These are phyloP conservation scores for Artemia sp. DNA, from an alignment of 2,888 invertebrate genomes.

Conservation along the genomic window DNA sequence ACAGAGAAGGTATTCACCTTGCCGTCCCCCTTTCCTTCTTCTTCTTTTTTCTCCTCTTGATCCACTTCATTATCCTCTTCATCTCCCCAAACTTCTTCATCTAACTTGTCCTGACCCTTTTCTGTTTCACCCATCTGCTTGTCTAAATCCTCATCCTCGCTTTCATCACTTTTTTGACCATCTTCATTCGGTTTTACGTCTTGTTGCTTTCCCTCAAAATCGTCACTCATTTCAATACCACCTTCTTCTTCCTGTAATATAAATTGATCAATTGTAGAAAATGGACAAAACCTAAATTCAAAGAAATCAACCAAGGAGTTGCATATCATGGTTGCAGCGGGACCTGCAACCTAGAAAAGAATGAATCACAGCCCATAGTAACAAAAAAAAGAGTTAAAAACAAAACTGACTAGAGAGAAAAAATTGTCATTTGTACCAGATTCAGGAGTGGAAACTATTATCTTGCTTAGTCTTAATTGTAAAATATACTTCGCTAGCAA, in stretches of 20 bases:
- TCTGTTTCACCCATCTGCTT: slow-evolving; percentile 94
- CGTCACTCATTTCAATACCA: slow-evolving; percentile 87
- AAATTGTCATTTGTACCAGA: no score
- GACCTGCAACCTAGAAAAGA: no score
- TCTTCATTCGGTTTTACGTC: slow-evolving; percentile 50
- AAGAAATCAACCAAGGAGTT: no score
- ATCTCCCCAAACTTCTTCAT: slow-evolving; percentile 39
- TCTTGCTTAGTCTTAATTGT: no score
- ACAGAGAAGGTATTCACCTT: slow-evolving; percentile 22
- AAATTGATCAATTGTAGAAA: background rate
- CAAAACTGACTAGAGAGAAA: no score
- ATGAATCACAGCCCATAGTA: no score
- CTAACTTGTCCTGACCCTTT: slow-evolving; percentile 56
- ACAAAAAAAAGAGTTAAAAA: no score
- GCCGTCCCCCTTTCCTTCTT: slow-evolving; percentile 31
- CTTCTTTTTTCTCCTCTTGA: slow-evolving; percentile 40
- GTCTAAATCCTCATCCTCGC: slow-evolving; percentile 48
- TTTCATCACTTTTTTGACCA: slow-evolving; percentile 43
- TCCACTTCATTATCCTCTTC: slow-evolving; percentile 61
- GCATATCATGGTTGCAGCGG: no score
- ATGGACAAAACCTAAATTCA: no score
- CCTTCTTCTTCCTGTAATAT: slow-evolving; percentile 54
- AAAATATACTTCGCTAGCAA: no score
- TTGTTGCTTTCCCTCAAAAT: slow-evolving; percentile 75
- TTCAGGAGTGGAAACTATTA: no score